Conservation (phyloP, 2,797 vertebrate genomes). For the Lithobates pipiens region DNA sequence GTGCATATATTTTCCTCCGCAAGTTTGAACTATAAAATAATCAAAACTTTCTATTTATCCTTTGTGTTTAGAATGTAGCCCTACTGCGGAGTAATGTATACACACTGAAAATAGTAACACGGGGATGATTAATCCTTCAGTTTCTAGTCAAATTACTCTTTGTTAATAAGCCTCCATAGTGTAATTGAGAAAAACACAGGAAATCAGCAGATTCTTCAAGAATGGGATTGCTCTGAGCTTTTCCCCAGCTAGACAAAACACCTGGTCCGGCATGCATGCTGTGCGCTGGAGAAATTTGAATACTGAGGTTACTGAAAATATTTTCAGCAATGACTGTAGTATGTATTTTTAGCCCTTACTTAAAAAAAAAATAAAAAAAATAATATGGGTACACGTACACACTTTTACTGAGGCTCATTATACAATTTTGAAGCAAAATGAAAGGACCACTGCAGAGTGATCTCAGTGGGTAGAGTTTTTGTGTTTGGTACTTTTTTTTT, state of each 20-base stretch:
- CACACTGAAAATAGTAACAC: neutral
- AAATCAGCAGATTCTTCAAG: slow-evolving; percentile 31
- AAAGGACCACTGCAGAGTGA: neutral
- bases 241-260: slow-evolving; percentile 38
- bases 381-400: neutral
- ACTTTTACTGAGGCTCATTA: neutral
- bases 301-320: slow-evolving; percentile 30
- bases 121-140: neutral
- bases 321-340: slow-evolving; percentile 14
- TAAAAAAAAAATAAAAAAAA: slow-evolving; percentile 15
- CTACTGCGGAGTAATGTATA: neutral
- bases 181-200: slow-evolving; percentile 22
- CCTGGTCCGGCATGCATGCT: slow-evolving; percentile 15
- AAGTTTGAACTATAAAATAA: slow-evolving; percentile 6
- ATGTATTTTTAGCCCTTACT: slow-evolving; percentile 1
- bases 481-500: neutral
- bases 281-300: slow-evolving; percentile 17
- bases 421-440: neutral
- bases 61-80: neutral
- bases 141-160: slow-evolving; percentile 34
- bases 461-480: neutral
- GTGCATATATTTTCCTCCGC: neutral
- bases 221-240: slow-evolving; percentile 17
- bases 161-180: slow-evolving; percentile 43
- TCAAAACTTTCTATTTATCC: neutral